These are phyloP conservation scores for Scaptomyza cyrtandrae DNA, from an alignment of 2,888 invertebrate genomes.

Conservation along the genomic window DNA sequence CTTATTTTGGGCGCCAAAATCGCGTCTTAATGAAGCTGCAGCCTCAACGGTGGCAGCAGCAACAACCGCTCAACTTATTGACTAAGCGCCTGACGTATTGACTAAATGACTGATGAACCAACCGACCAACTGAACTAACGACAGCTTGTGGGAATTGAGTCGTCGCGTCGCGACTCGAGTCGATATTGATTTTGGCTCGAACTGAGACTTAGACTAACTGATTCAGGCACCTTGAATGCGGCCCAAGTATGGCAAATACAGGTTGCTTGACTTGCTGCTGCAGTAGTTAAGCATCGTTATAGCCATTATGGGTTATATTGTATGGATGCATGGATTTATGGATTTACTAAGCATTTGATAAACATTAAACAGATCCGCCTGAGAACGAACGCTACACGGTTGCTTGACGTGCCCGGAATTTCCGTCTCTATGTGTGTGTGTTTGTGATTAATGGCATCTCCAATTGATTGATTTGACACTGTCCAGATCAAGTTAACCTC, in stretches of 20 bases:
- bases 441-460: constrained; percentile 54
- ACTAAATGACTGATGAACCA: constrained; percentile 69
- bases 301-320: constrained; percentile 59
- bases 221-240: constrained; percentile 62
- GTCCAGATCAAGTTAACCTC: constrained; percentile 17
- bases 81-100: constrained; percentile 71
- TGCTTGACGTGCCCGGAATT: constrained; percentile 57
- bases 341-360: constrained; percentile 27
- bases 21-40: constrained; percentile 69
- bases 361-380: constrained; percentile 34
- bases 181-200: constrained; percentile 15
- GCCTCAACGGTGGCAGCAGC: constrained; percentile 37
- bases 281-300: constrained; percentile 34
- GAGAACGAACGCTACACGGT: constrained; percentile 56
- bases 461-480: constrained; percentile 68
- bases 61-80: constrained; percentile 72
- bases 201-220: not conserved
- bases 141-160: constrained; percentile 73
- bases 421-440: constrained; percentile 52
- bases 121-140: constrained; percentile 41
- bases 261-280: constrained; percentile 15
- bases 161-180: constrained; percentile 28
- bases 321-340: constrained; percentile 32
- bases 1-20: constrained; percentile 52
- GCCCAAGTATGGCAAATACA: constrained; percentile 65